These are phyloP conservation scores for Zeus faber DNA, from an alignment of 2,113 vertebrate genomes.

Conservation along the genomic window DNA sequence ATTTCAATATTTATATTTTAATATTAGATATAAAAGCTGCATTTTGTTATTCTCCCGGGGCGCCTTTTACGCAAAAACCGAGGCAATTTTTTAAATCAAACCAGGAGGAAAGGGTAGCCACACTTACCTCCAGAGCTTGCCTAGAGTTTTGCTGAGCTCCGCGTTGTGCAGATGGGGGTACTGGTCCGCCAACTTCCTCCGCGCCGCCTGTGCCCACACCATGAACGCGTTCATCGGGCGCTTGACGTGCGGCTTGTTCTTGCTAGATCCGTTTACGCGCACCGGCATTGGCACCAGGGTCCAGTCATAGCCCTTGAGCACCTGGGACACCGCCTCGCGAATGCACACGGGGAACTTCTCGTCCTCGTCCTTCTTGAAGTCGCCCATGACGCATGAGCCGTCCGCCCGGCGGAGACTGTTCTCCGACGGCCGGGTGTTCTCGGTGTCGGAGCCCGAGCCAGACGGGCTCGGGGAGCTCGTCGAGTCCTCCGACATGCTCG, in stretches of 20 bases:
- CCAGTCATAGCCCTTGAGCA: constrained; percentile 99
- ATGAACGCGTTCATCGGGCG: constrained; percentile 86
- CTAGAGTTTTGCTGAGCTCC: constrained; percentile 96
- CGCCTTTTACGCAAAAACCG: no score
- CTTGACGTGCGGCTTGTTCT: constrained; percentile 94
- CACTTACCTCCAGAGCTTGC: constrained; percentile 93
- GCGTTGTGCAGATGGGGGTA: constrained; percentile 98
- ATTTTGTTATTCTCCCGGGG: no score
- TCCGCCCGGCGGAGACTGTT: constrained; percentile 84
- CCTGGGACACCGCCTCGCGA: constrained; percentile 95
- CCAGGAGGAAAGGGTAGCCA: neutral
- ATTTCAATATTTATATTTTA: no score
- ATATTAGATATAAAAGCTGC: no score
- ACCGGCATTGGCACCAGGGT: constrained; percentile 97
- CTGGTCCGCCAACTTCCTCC: constrained; percentile 94
- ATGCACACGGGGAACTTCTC: constrained; percentile 97
- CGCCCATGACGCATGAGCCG: constrained; percentile 54
- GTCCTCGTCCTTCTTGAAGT: constrained; percentile 94
- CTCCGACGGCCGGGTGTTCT: constrained; percentile 90
- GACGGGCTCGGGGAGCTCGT: constrained; percentile 91
- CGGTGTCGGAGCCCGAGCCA: constrained; percentile 91
- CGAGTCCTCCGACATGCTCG: constrained; percentile 95
- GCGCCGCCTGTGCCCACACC: constrained; percentile 94
- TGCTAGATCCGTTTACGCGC: constrained; percentile 91
- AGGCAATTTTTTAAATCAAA: no score